phyloP scores from a whole-genome alignment of 2,797 vertebrate genomes.

The Discoglossus pictus region DNA sequence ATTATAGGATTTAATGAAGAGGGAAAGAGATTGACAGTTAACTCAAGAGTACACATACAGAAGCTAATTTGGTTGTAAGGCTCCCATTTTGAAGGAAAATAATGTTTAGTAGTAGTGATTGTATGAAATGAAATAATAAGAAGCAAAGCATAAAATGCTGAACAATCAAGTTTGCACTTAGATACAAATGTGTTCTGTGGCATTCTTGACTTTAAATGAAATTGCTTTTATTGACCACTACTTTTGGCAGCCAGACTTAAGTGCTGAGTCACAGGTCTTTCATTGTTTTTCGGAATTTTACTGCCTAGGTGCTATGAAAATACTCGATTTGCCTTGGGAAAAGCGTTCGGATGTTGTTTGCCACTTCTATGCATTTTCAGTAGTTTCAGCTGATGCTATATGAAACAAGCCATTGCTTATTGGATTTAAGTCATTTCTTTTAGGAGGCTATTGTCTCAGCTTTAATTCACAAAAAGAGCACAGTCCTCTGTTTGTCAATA shows the following conservation, averaged over 20 bases:
- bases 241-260: conserved; percentile 33
- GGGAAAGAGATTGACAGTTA: too few relatives aligned
- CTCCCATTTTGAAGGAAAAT: conserved; percentile 1
- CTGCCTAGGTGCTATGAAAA: conserved; percentile 14
- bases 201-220: conserved; percentile 36
- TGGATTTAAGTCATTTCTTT: conserved; percentile 8
- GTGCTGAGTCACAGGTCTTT: conserved; percentile 31
- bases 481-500: neutral
- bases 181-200: conserved; percentile 39
- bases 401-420: conserved; percentile 2
- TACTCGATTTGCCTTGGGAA: conserved; percentile 27
- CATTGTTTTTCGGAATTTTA: conserved; percentile 16
- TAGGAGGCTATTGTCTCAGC: neutral
- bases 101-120: conserved; percentile 24
- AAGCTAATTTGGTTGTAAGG: too few relatives aligned
- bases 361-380: conserved; percentile 8
- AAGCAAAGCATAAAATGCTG: conserved; percentile 17
- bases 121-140: conserved; percentile 38
- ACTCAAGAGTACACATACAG: too few relatives aligned
- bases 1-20: too few relatives aligned
- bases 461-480: neutral
- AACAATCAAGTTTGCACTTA: conserved; percentile 31
- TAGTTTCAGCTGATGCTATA: neutral
- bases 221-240: conserved; percentile 46
- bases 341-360: conserved; percentile 20